Percentiles rank a stretch among this genome's conserved stretches.
Conservation (phyloP, 2,888 invertebrate species). For the Diploptera punctata region DNA sequence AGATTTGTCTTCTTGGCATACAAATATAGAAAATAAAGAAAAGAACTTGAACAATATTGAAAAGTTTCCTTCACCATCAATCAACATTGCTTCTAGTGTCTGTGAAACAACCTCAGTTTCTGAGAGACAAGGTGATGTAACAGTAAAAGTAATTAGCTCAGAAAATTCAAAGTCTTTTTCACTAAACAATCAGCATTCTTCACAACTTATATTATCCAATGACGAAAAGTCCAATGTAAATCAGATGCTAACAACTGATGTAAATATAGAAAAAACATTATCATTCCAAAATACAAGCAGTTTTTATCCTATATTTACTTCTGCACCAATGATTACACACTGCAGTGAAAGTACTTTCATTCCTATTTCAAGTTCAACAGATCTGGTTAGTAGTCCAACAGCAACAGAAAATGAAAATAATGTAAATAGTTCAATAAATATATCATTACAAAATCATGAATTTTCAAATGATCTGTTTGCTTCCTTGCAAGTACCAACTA, state of each 20-base stretch:
- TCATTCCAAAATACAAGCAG: not conserved
- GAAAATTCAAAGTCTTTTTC: no score
- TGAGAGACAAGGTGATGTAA: no score
- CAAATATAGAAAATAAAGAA: not conserved
- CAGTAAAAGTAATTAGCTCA: no score
- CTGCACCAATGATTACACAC: not conserved
- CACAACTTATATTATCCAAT: no score
- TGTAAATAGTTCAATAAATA: slow-evolving; percentile 14
- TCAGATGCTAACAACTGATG: not conserved
- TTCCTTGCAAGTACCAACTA: slow-evolving; percentile 62
- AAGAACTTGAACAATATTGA: no score
- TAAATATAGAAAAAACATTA: not conserved
- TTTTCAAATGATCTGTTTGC: slow-evolving; percentile 67
- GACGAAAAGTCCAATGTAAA: not conserved
- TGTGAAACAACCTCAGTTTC: no score
- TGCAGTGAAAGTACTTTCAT: slow-evolving; percentile 19
- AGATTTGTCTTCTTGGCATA: not conserved
- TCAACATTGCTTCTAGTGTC: not conserved
- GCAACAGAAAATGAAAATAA: slow-evolving; percentile 22
- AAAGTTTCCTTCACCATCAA: not conserved
- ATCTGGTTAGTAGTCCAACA: not conserved
- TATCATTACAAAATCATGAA: slow-evolving; percentile 49
- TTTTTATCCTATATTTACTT: slow-evolving; percentile 1
- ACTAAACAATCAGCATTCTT: no score
- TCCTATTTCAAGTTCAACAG: slow-evolving; percentile 15